Evolutionary conservation across 1,140 invertebrate genomes (phyloP).

Genomic region (Lasioglossum baleicum): DNA sequence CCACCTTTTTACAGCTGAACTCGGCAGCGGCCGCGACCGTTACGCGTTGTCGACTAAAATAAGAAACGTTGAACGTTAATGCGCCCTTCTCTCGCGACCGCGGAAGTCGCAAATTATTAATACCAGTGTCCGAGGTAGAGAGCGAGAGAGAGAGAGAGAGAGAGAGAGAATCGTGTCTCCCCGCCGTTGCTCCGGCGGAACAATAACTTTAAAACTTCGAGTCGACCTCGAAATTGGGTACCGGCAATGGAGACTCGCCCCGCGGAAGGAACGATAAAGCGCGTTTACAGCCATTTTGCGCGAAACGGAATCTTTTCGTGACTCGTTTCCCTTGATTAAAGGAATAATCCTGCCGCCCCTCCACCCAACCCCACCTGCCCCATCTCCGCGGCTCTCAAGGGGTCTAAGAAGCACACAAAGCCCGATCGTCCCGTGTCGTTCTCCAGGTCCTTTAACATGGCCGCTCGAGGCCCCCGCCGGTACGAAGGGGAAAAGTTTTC

Average conservation of each 20-base stretch:
- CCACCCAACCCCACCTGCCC: background rate
- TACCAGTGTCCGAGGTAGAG: background rate
- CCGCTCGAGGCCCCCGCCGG: slow-evolving; percentile 11
- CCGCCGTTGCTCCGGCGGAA: background rate
- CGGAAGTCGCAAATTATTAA: background rate
- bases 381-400: background rate
- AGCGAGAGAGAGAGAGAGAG: too few species aligned
- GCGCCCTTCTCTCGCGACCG: too few species aligned
- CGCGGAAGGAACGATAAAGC: background rate
- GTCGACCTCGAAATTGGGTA: background rate
- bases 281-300: slow-evolving; percentile 2
- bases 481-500: slow-evolving; percentile 6
- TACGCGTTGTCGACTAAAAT: too few species aligned
- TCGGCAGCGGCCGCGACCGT: too few species aligned
- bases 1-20: background rate
- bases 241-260: background rate
- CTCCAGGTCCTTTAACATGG: slow-evolving; percentile 17
- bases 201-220: background rate
- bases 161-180: background rate
- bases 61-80: too few species aligned
- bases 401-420: slow-evolving; percentile 1
- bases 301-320: slow-evolving; percentile 8
- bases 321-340: slow-evolving; percentile 35
- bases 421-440: slow-evolving; percentile 23
- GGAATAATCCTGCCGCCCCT: slow-evolving; percentile 15